A percentile compares a stretch with the other conserved stretches of the same genome.
These are phyloP conservation scores for Ceratoteleas bidentatus DNA, from an alignment of 1,140 invertebrate genomes.

Conservation along the genomic window DNA sequence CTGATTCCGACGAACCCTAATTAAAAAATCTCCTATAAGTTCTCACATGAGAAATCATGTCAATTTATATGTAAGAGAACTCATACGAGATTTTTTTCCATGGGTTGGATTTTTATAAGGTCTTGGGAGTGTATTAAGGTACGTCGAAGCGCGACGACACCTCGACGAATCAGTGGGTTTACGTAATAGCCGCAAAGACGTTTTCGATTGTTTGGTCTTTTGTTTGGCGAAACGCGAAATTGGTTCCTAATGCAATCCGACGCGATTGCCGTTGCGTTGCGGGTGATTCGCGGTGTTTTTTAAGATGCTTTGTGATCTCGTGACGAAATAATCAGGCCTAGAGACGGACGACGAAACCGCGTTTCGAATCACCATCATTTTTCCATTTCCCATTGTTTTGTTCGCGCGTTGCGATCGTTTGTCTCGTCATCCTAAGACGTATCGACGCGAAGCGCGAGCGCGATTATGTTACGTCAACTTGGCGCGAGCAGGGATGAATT, in stretches of 20 bases:
- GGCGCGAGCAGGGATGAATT: conserved; percentile 11
- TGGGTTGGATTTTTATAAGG: too few relatives aligned
- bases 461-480: conserved; percentile 35
- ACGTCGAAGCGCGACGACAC: conserved; percentile 24
- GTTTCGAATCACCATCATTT: conserved; percentile 26
- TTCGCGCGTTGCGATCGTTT: conserved; percentile 17
- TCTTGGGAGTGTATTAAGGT: background rate
- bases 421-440: conserved; percentile 23
- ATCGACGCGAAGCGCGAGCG: background rate
- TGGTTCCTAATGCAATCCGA: conserved; percentile 70
- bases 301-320: conserved; percentile 78
- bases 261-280: conserved; percentile 43
- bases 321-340: conserved; percentile 73
- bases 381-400: background rate
- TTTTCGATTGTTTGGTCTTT: conserved; percentile 67
- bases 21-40: too few relatives aligned
- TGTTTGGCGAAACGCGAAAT: conserved; percentile 68
- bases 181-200: conserved; percentile 66
- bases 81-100: too few relatives aligned
- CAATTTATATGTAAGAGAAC: too few relatives aligned
- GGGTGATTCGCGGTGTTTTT: conserved; percentile 72
- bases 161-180: conserved; percentile 73
- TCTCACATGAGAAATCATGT: too few relatives aligned
- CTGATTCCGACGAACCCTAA: too few relatives aligned
- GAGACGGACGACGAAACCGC: conserved; percentile 63